Base-by-base conservation (phyloP, 1,140 invertebrate species). In the Sminthurinus signatus region DNA sequence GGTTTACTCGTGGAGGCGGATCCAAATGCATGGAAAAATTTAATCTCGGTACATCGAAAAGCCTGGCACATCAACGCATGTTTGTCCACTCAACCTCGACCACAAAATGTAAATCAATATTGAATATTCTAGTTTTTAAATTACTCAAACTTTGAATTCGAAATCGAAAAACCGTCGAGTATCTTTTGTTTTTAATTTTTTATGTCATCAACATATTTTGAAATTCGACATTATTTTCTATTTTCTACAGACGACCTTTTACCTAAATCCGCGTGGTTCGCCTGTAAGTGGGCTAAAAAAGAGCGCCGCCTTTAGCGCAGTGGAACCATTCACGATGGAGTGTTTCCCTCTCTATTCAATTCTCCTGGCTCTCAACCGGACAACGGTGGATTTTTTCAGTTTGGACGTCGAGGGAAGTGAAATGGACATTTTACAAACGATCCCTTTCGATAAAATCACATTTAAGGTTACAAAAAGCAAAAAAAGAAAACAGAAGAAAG, bases 331-430 rank as follows among this genome's bases (percentile, higher is more conserved):
- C 19, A 58, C 2, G 4, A 44, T 81, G 15, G 79, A 82, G 60
- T 82, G 81, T 70, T 77, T 82, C 56, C 81, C 81, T 3, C 68
- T 82, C 0, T 76, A 74, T 32, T 75, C 79, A 15, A 76, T 80
- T 52, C 71, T 82, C 27, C 64, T 76, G 12, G 81, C 81, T 12
- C 68, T 78, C 5, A 76, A 75, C 43, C 51, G 76, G 8, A 75
- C 73, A 17, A 72, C 73, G 2, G 67, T 80, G 2, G 75, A 80
- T 73, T 80, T 80, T 67, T 78, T 80, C 21, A 80, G 79, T 69
- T 73, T 80, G 15, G 80, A 80, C 64, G 73, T 83, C 3, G 81
- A 83, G 72, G 81, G 81, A 21, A 74, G 74, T 42, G 81, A 81
- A 65, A 70, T 81, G n/a, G 75, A 82, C 60, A 78, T 82, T 4